Percentiles rank a stretch among this genome's conserved stretches.
Evolutionary conservation across 2,888 invertebrate species (phyloP).

Genomic region (Ramazzottius varieornatus): DNA sequence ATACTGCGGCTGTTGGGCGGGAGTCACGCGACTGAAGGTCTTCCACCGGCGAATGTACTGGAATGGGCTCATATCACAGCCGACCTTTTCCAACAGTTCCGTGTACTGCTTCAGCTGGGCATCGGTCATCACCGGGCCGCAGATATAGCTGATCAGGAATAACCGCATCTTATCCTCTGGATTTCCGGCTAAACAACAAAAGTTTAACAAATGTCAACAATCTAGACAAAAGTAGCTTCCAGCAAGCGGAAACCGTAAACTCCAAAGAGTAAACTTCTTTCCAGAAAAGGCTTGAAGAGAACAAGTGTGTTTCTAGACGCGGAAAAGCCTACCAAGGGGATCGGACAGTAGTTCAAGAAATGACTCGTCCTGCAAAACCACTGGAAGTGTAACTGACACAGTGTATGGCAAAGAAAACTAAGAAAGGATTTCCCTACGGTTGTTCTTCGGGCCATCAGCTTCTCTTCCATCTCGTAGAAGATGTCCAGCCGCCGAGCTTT

Average conservation of each 20-base stretch:
- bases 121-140: conserved; percentile 48
- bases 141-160: conserved; percentile 72
- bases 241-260: no score
- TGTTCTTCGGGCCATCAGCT: conserved; percentile 46
- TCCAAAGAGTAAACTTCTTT: no score
- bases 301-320: neutral
- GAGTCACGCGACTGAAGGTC: conserved; percentile 49
- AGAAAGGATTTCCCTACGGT: conserved; percentile 13
- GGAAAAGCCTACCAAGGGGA: conserved; percentile 34
- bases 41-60: conserved; percentile 78
- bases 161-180: conserved; percentile 73
- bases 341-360: conserved; percentile 64
- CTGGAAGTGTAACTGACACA: neutral
- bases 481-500: conserved; percentile 65
- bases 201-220: neutral
- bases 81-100: conserved; percentile 43
- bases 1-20: conserved; percentile 37
- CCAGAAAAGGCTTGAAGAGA: no score
- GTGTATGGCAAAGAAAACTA: neutral
- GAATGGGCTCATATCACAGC: conserved; percentile 58
- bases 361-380: conserved; percentile 35
- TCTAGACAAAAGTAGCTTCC: no score
- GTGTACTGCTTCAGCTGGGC: conserved; percentile 58
- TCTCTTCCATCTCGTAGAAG: conserved; percentile 90
- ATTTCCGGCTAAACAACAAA: conserved; percentile 35